Evolutionary conservation across 2,113 vertebrate genomes (phyloP), one percentile per base, ranked within the genome.

Genomic region (Odontophorus gujanensis): DNA sequence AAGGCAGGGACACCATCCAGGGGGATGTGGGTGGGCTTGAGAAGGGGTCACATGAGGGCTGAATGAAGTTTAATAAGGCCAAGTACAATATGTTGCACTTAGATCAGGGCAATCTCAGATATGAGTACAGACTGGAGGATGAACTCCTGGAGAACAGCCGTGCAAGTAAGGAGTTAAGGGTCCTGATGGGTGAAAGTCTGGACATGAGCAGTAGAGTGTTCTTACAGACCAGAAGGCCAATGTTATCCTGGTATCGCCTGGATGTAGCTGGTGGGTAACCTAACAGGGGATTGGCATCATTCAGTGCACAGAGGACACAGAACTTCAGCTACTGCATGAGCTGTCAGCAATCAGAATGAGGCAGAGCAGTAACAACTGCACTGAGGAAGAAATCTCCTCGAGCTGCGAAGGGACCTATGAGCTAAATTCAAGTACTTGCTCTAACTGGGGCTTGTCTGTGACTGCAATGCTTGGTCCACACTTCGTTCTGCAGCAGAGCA

Each of bases 281-380:
- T 68, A 21, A 12, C 65, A 87, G 13, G 43, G 7, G 42, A 30
- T 13, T 7, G 38, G 71, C 28, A 61, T 45, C 26, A 8, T 48
- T 43, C 47, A 20, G 0, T 19, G 32, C 11, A 4, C 7, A 0
- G 42, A 9, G 48, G 68, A 4, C 2, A 0, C 26, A 7, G 6
- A 88, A 9, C 43, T 68, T 28, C 53, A 57, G 26, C 47, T 63
- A 25, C 47, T 53, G 15, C 34, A 11, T 10, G 22, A 18, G 3
- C 42, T 48, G 4, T 11, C 36, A 62, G 67, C 67, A 71, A 2
- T 71, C 63, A 5, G 66, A 59, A 48, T 43, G 22, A 57, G 40
- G 66, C 48, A 65, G 34, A 63, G 53, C 59, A 43, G 47, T 19
- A 59, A 6, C 30, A 7, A 1, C 14, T 38, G 19, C 38, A 3